These are phyloP conservation scores for Macquaria ambigua DNA, from an alignment of 2,113 vertebrate species.

Conservation along the genomic window DNA sequence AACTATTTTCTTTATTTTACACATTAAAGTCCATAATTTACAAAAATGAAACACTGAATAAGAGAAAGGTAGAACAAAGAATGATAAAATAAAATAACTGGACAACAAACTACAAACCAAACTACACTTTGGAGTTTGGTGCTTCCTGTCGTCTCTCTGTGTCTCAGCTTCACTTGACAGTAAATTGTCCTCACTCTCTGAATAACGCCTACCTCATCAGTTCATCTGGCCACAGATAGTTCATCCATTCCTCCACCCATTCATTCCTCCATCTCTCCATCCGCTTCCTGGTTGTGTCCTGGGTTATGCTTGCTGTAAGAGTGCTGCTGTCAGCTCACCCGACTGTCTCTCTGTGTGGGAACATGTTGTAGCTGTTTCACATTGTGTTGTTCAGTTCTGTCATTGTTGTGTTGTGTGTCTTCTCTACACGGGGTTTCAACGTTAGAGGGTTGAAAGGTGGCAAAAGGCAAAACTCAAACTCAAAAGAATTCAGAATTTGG, in stretches of 20 bases:
- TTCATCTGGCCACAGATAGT: not conserved
- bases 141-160: conserved; percentile 53
- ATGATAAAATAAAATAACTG: no score
- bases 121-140: not conserved
- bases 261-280: conserved; percentile 50
- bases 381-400: conserved; percentile 24
- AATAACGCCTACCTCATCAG: not conserved
- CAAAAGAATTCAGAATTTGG: not conserved
- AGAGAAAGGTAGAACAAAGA: not conserved
- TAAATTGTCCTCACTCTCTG: conserved; percentile 29
- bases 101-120: not conserved
- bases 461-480: not conserved
- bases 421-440: not conserved
- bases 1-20: not conserved
- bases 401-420: conserved; percentile 19
- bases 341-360: not conserved
- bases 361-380: not conserved
- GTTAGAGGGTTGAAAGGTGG: not conserved
- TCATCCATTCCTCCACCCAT: conserved; percentile 9
- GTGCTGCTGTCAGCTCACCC: conserved; percentile 49
- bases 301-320: conserved; percentile 61
- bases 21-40: not conserved
- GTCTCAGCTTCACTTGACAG: conserved; percentile 23
- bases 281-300: conserved; percentile 73
- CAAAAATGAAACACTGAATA: not conserved